Base-by-base conservation (phyloP, 2,113 vertebrate species). In the Tichodroma muraria region DNA sequence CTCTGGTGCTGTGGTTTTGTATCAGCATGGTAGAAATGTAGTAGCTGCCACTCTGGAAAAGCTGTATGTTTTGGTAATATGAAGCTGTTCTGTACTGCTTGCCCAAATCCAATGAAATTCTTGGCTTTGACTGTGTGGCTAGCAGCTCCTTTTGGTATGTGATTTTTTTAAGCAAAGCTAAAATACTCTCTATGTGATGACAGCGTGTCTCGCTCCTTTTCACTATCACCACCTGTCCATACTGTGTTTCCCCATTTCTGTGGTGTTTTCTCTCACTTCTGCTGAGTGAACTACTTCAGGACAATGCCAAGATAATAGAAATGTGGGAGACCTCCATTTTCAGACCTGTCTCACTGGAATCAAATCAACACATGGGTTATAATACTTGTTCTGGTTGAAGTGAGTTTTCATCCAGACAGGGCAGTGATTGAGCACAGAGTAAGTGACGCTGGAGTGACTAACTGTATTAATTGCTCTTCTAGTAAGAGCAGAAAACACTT, bases 201-300 rank as follows among this genome's bases (percentile, higher is more conserved):
- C 93, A 95, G 63, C 27, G 24, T 66, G 70, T 91, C 87, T 96
- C 86, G 56, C 76, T 95, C 61, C 44, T 81, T 80, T 88, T 88
- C 81, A 24, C 40, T 45, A 27, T 60, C 78, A 57, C 81, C 81
- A 89, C 93, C 80, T 93, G 73, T 66, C 82, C 50, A 33, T 47
- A 24, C 68, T 42, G 78, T 72, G 53, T 89, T 93, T 80, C 47
- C 49, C 33, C 35, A 37, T 87, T 83, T 78, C 80, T 83, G 2
- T 70, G 60, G 50, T 72, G n/a, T 53, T 80, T 91, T 84, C 49
- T 56, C 60, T 68, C 6, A 6, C 71, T 87, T 93, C 11, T 12
- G 6, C 47, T 37, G 73, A 53, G 37, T 53, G 53, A 85, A 16
- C 33, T 52, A 17, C 52, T 88, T 89, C 13, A 86, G 75, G 56